A percentile compares a stretch with the other conserved stretches of the same genome.
phyloP scores from a whole-genome alignment of 2,797 vertebrate genomes.

The Gastrophryne carolinensis region DNA sequence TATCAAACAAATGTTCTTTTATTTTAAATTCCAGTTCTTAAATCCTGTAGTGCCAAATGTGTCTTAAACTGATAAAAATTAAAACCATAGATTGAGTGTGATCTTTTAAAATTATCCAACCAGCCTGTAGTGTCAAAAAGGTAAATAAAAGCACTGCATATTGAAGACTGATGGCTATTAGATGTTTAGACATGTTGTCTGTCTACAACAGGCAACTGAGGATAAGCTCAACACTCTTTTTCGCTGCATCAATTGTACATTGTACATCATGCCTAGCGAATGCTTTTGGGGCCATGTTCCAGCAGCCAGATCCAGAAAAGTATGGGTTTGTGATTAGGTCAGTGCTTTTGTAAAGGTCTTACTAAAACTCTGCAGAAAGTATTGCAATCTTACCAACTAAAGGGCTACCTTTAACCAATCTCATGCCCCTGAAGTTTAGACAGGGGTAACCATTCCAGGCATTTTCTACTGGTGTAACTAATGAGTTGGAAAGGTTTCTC shows the following conservation, averaged over 20 bases:
- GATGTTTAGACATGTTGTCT: neutral
- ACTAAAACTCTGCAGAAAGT: too few relatives aligned
- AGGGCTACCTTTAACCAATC: too few relatives aligned
- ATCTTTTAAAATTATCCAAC: constrained; percentile 3
- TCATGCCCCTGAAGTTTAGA: too few relatives aligned
- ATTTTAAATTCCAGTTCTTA: constrained; percentile 45
- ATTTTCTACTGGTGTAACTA: too few relatives aligned
- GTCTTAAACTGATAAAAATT: constrained; percentile 18
- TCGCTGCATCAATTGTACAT: neutral
- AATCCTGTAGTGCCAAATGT: constrained; percentile 14
- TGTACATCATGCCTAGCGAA: too few relatives aligned
- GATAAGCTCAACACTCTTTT: neutral
- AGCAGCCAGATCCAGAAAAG: too few relatives aligned
- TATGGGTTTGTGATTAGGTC: too few relatives aligned
- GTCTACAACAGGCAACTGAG: neutral
- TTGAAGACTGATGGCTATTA: neutral
- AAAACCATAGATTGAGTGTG: neutral
- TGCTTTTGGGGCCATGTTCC: too few relatives aligned
- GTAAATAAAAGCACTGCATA: neutral
- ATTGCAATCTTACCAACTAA: too few relatives aligned
- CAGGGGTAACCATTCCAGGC: too few relatives aligned
- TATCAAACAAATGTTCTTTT: constrained; percentile 52
- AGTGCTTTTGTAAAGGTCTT: too few relatives aligned
- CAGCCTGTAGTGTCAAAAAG: constrained; percentile 7
- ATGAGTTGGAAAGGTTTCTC: too few relatives aligned